A percentile compares a stretch with the other conserved stretches of the same genome.
Evolutionary conservation across 2,888 invertebrate genomes (phyloP).

Genomic region (Endotricha flammealis): DNA sequence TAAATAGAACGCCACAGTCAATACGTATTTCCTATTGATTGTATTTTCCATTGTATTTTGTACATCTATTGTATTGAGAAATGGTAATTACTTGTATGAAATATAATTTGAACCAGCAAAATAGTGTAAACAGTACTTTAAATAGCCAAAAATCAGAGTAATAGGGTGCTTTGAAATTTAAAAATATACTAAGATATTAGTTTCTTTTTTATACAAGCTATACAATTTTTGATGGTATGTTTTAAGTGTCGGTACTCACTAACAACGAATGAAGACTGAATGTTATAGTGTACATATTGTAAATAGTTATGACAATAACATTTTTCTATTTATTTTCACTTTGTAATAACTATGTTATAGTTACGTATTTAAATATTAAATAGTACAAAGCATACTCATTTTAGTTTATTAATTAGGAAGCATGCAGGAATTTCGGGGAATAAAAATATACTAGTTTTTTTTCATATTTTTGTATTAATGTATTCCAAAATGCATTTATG

Average conservation of each 20-base stretch:
- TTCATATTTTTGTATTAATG: slow-evolving; percentile 49
- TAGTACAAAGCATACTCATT: slow-evolving; percentile 49
- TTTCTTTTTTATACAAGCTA: too few relatives aligned
- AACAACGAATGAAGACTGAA: slow-evolving; percentile 22
- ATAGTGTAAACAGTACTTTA: too few relatives aligned
- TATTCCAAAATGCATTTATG: slow-evolving; percentile 60
- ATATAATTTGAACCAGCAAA: too few relatives aligned
- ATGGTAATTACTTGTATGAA: too few relatives aligned
- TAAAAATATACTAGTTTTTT: slow-evolving; percentile 24
- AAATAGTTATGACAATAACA: slow-evolving; percentile 21
- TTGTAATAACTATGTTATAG: slow-evolving; percentile 24
- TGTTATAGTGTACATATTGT: slow-evolving; percentile 25
- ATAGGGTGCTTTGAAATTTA: too few relatives aligned
- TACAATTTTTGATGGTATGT: too few relatives aligned
- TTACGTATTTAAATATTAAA: slow-evolving; percentile 29
- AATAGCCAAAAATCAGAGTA: too few relatives aligned
- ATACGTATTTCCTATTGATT: too few relatives aligned
- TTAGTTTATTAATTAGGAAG: slow-evolving; percentile 25
- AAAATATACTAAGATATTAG: too few relatives aligned
- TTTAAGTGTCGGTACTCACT: slow-evolving; percentile 18
- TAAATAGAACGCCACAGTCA: too few relatives aligned
- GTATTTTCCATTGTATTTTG: too few relatives aligned
- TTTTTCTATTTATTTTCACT: slow-evolving; percentile 20
- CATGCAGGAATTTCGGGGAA: slow-evolving; percentile 22
- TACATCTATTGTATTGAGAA: too few relatives aligned